Conservation (phyloP, 2,113 vertebrate genomes). For the Stigmatopora nigra region DNA sequence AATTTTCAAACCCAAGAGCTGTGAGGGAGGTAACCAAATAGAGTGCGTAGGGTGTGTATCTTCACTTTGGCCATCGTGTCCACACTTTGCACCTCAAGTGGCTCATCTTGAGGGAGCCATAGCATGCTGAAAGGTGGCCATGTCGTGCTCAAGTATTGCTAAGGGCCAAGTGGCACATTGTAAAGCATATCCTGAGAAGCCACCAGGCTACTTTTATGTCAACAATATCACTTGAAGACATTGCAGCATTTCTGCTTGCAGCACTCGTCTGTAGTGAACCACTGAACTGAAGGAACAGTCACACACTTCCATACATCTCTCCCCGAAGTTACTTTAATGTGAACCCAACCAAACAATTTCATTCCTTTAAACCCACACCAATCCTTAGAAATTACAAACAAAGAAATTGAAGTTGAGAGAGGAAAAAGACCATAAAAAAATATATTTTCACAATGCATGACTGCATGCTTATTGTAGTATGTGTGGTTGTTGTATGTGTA, state of each 20-base stretch:
- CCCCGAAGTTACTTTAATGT: constrained; percentile 14
- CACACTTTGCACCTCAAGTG: constrained; percentile 28
- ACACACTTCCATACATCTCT: constrained; percentile 15
- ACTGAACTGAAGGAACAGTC: constrained; percentile 7
- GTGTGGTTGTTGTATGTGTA: no score
- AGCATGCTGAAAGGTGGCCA: constrained; percentile 46
- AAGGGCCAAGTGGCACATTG: constrained; percentile 36
- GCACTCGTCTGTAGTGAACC: constrained; percentile 6
- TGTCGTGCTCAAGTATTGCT: constrained; percentile 47
- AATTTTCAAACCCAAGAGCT: constrained; percentile 48
- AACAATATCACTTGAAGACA: constrained; percentile 26
- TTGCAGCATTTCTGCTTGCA: constrained; percentile 23
- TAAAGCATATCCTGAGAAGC: constrained; percentile 38
- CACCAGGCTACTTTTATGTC: constrained; percentile 52
- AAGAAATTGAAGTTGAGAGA: not conserved
- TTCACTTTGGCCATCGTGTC: constrained; percentile 30
- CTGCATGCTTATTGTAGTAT: no score
- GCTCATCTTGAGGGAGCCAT: constrained; percentile 12
- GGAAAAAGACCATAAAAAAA: not conserved
- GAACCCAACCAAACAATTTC: constrained; percentile 11
- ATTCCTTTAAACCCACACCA: not conserved
- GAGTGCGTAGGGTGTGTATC: constrained; percentile 21
- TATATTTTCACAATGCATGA: no score
- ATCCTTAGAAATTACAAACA: constrained; percentile 13
- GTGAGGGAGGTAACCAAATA: constrained; percentile 27